Evolutionary conservation across 2,113 vertebrate genomes (phyloP).

Genomic region (Mobula birostris): DNA sequence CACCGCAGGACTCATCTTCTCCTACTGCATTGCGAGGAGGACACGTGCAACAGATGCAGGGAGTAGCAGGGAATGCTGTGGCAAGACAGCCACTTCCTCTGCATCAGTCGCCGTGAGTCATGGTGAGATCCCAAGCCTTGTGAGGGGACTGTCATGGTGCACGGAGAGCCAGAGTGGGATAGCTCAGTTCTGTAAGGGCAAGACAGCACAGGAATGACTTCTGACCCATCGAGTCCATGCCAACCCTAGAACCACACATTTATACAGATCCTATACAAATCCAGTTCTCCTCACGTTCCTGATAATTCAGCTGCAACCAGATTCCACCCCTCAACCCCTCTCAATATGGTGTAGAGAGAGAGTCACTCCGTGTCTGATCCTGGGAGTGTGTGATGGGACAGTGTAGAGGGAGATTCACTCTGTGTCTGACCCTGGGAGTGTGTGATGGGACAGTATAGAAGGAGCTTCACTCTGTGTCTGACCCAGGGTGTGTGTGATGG

Average conservation of each 20-base stretch:
- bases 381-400: no score
- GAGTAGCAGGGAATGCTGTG: fast-evolving
- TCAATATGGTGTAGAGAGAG: no score
- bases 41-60: no score
- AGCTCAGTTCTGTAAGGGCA: no score
- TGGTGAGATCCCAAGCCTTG: no score
- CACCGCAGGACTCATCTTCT: not conserved
- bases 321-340: not conserved
- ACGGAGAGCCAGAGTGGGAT: no score
- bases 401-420: not conserved
- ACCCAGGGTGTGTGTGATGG: not conserved
- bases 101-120: no score
- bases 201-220: no score
- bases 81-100: not conserved
- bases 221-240: not conserved
- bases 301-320: not conserved
- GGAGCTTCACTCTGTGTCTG: not conserved
- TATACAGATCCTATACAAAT: no score
- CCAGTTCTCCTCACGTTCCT: no score
- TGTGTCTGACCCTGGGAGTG: not conserved
- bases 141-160: no score
- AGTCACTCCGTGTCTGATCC: no score
- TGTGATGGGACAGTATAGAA: not conserved
- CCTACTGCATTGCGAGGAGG: not conserved
- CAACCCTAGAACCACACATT: not conserved